Percentiles rank a stretch among this genome's conserved stretches.
These are phyloP conservation scores for Scylla paramamosain DNA, from an alignment of 1,140 invertebrate species.

Conservation along the genomic window DNA sequence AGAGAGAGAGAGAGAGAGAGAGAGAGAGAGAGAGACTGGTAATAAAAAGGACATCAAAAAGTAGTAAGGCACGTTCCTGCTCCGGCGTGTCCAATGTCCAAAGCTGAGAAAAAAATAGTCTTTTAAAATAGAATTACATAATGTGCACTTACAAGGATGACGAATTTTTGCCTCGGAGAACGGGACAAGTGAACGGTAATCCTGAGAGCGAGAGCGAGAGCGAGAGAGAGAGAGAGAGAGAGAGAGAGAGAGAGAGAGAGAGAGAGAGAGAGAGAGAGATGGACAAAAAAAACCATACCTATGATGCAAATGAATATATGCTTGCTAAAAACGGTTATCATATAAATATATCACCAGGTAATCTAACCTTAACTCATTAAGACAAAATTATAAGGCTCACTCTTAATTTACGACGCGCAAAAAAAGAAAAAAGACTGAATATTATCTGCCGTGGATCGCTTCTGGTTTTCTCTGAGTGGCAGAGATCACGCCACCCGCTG, in stretches of 20 bases:
- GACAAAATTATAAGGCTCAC: not conserved
- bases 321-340: too few relatives aligned
- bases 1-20: too few relatives aligned
- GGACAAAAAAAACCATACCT: not conserved
- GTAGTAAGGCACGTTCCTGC: too few relatives aligned
- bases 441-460: not conserved
- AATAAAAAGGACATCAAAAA: too few relatives aligned
- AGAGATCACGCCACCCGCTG: not conserved
- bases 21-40: too few relatives aligned
- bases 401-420: not conserved
- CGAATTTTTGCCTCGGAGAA: too few relatives aligned
- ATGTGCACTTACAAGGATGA: too few relatives aligned
- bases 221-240: constrained; percentile 7
- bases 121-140: too few relatives aligned
- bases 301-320: not conserved
- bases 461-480: not conserved
- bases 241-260: constrained; percentile 6
- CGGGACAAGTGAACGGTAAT: too few relatives aligned
- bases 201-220: not conserved
- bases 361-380: not conserved
- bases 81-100: too few relatives aligned
- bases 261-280: not conserved
- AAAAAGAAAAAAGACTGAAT: not conserved
- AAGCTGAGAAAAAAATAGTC: too few relatives aligned
- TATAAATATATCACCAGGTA: not conserved